Evolutionary conservation across 1,140 invertebrate genomes (phyloP), one percentile per base, ranked within the genome.

Genomic region (Scylla paramamosain): DNA sequence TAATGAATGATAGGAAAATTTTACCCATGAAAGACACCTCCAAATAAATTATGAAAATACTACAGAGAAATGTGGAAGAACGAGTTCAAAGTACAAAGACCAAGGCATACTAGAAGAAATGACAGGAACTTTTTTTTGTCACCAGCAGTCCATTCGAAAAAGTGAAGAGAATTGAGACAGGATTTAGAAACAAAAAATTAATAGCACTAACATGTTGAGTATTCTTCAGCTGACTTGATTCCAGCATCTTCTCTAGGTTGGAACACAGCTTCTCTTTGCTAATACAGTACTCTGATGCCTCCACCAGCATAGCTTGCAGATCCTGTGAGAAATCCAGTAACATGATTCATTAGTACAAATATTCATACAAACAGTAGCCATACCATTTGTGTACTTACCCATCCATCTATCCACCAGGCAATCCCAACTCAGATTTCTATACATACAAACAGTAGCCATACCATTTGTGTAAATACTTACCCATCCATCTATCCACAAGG

Each of bases 211-310:
- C 67, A 25, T 77, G 67, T 20, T n/a, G 67, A 77, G 67, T 77
- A n/a, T 77, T 20, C 6, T 12, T n/a, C 4, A 77, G 20, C 25
- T n/a, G 67, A 20, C 52, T 59, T 12, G 52, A 59, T 59, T 59
- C 52, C 67, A 77, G 20, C n/a, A 77, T 52, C 45, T 91, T 91
- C 46, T 91, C 89, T 52, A 39, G 10, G 10, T 7, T n/a, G 45
- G 46, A 39, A 91, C 89, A 91, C n/a, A n/a, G 4, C 14, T 91
- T 29, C 28, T 91, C 89, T 52, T 91, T 48, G 32, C 14, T 52
- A 16, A n/a, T 91, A 32, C 46, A 91, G 20, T 20, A 48, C 25
- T 91, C 89, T 48, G 89, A 46, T 28, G 89, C 89, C 89, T 91
- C 89, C 28, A 46, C n/a, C 89, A 91, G 46, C 89, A 91, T 91